These are phyloP conservation scores for Lerema accius DNA, from an alignment of 1,140 invertebrate genomes.

Conservation along the genomic window DNA sequence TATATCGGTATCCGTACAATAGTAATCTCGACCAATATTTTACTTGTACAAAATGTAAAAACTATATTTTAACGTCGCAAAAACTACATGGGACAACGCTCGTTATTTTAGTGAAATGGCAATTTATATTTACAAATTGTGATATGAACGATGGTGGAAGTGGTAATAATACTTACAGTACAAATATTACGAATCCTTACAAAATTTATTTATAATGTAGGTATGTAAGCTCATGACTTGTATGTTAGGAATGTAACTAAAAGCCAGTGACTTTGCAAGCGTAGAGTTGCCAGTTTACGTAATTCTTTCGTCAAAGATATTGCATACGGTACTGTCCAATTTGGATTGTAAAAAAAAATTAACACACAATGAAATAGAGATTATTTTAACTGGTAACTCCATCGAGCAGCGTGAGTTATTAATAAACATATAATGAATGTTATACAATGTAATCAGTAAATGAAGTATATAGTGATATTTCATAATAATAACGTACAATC, in stretches of 20 bases:
- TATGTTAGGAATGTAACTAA: slow-evolving; percentile 5
- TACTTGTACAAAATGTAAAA: too few species aligned
- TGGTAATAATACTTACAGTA: background rate
- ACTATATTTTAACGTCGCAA: too few species aligned
- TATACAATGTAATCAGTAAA: slow-evolving; percentile 44
- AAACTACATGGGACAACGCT: background rate
- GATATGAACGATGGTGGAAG: background rate
- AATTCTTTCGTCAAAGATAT: slow-evolving; percentile 18
- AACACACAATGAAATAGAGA: background rate
- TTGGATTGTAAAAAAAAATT: background rate
- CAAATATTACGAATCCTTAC: background rate
- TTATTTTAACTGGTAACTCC: slow-evolving; percentile 48
- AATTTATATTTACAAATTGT: background rate
- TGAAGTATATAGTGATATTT: slow-evolving; percentile 49
- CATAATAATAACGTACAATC: slow-evolving; percentile 76
- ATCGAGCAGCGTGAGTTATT: slow-evolving; percentile 36
- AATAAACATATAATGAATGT: slow-evolving; percentile 33
- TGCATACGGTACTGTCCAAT: background rate
- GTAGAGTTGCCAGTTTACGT: slow-evolving; percentile 26
- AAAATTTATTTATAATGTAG: background rate
- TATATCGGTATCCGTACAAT: too few species aligned
- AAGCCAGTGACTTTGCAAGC: slow-evolving; percentile 21
- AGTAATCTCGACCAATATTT: too few species aligned
- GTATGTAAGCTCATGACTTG: background rate
- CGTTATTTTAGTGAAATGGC: background rate